A percentile compares a stretch with the other conserved stretches of the same genome.
These are phyloP conservation scores for Sebastes oblongus DNA, from an alignment of 2,797 vertebrate genomes.

Conservation along the genomic window DNA sequence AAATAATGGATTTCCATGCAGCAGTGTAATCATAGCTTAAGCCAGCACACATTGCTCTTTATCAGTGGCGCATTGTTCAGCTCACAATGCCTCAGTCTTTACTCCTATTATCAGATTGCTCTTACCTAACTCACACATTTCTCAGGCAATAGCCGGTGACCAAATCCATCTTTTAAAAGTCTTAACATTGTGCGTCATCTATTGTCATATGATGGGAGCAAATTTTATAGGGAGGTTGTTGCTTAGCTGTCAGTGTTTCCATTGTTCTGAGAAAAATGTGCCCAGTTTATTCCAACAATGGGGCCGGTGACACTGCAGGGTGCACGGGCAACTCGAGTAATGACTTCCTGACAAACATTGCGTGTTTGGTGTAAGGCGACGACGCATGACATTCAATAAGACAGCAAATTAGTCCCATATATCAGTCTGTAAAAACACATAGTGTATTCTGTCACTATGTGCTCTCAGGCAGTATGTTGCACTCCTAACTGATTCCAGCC, in stretches of 20 bases:
- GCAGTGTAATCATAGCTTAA: constrained; percentile 16
- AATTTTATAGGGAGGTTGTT: neutral
- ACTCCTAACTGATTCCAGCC: constrained; percentile 38
- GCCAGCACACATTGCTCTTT: constrained; percentile 5
- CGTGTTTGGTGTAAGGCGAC: neutral
- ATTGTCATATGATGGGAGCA: neutral
- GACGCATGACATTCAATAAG: neutral
- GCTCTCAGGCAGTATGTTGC: neutral
- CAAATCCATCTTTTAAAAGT: constrained; percentile 12
- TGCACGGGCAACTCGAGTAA: neutral
- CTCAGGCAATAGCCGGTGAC: neutral
- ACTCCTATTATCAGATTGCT: constrained; percentile 28
- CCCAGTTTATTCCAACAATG: constrained; percentile 25
- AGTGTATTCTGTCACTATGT: neutral
- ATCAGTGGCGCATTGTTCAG: constrained; percentile 45
- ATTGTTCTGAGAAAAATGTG: constrained; percentile 37
- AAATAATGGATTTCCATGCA: constrained; percentile 8
- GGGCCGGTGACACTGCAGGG: neutral
- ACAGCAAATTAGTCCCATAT: neutral
- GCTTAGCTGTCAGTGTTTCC: constrained; percentile 23
- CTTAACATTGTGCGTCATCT: neutral
- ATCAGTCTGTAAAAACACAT: constrained; percentile 1
- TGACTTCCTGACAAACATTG: constrained; percentile 12
- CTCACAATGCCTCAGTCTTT: constrained; percentile 20
- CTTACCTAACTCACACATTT: neutral